Conservation (phyloP, 2,113 vertebrate species). For the Miniopterus natalensis region DNA sequence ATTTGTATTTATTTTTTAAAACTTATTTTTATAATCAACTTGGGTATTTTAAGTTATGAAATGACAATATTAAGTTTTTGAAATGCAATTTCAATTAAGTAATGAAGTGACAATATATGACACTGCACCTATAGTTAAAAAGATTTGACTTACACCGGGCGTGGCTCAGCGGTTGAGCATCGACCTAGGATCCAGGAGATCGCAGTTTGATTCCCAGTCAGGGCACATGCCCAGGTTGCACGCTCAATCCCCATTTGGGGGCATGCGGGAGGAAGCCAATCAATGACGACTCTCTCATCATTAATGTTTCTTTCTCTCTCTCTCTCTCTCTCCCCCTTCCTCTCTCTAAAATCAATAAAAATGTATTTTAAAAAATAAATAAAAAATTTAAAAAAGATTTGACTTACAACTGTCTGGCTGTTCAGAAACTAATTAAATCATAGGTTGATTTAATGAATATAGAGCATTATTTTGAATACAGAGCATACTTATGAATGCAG, state of each 20-base stretch:
- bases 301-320: no score
- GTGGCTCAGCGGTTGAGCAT: no score
- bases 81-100: constrained; percentile 10
- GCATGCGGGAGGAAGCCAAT: no score
- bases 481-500: constrained; percentile 27
- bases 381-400: not conserved
- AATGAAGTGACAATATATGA: constrained; percentile 14
- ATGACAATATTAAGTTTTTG: not conserved
- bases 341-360: no score
- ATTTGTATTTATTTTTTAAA: constrained; percentile 10
- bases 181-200: no score
- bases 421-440: not conserved
- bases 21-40: constrained; percentile 33
- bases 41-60: constrained; percentile 26
- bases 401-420: not conserved
- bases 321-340: no score
- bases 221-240: no score
- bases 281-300: no score
- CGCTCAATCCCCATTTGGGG: no score
- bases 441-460: not conserved
- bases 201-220: no score
- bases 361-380: no score
- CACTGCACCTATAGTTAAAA: not conserved
- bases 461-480: constrained; percentile 52
- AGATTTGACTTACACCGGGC: not conserved